Base-by-base conservation (phyloP, 2,888 invertebrate genomes). In the Leucophenga montana region DNA sequence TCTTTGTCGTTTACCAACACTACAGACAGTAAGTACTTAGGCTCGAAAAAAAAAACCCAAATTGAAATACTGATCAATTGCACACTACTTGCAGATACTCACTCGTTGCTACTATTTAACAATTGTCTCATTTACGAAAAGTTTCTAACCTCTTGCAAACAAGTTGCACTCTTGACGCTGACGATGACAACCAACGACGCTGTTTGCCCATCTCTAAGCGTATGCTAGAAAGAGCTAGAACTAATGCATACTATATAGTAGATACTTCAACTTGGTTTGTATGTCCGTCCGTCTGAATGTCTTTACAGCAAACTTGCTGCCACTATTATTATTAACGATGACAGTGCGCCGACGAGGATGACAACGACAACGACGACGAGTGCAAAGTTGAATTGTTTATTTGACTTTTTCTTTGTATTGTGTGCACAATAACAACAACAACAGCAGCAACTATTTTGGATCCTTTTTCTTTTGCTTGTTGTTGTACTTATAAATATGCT, bases 341-440 rank as follows among this genome's bases (percentile, higher is more conserved):
- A 64, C 62, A 64, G 62, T 64, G 62, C 62, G 73, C 66, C 69
- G 44, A 71, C 78, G 80, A n/a, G n/a, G n/a, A 79, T 80, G 80
- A 82, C 80, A 78, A n/a, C 14, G 57, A 57, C 18, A 8, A 33
- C 39, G 39, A 5, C 56, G 14, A 13, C 13, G 56, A 54, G 83
- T 79, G 78, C 80, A 79, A 78, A 82, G 80, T 82, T 83, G 83
- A 82, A 82, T 82, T 82, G 82, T 82, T 83, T 82, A 82, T 82
- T 82, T 82, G 83, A 82, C 83, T 82, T 82, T 80, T 83, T 62
- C 65, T 22, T 65, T 70, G 74, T 18, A 18, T 18, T 50, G 50
- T 18, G 39, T 39, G 39, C 39, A 39, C 39, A 39, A 11, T 11
- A 39, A 39, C 39, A 39, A 39, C 39, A 39, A 39, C 39, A 39